Conservation (phyloP, 92 coral and sea anemone species). For the Meandrina meandrites region DNA sequence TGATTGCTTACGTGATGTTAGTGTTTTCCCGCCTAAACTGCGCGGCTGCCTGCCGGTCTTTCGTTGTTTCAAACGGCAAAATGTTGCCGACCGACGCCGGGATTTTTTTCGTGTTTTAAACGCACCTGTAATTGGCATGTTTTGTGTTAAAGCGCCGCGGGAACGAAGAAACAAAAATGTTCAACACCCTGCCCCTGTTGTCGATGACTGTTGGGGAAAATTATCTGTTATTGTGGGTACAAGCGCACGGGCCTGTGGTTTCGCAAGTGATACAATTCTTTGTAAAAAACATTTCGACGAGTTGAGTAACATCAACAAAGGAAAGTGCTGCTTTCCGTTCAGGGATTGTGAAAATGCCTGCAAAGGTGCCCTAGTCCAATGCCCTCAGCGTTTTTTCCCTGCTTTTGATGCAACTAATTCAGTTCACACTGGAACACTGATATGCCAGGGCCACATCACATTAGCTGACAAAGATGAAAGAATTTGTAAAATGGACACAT, state of each 20-base stretch:
- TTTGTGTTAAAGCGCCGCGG: slow-evolving; percentile 12
- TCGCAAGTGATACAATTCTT: background rate
- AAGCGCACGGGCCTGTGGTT: slow-evolving; percentile 15
- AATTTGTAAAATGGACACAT: too few species aligned
- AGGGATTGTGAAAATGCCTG: slow-evolving; percentile 15
- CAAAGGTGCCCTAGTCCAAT: too few species aligned
- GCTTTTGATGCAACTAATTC: too few species aligned
- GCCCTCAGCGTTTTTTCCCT: too few species aligned
- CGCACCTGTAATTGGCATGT: background rate
- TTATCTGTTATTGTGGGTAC: background rate
- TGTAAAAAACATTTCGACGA: slow-evolving; percentile 8
- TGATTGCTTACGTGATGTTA: too few species aligned
- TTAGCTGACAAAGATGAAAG: too few species aligned
- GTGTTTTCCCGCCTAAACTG: too few species aligned
- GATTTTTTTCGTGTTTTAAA: background rate
- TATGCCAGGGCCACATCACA: too few species aligned
- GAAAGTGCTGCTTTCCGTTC: slow-evolving; percentile 28
- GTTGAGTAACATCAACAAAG: background rate
- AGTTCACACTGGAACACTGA: too few species aligned
- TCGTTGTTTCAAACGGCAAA: too few species aligned
- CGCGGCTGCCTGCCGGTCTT: too few species aligned
- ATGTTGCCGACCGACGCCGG: slow-evolving; percentile 4
- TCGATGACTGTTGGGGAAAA: slow-evolving; percentile 22
- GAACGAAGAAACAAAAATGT: background rate
- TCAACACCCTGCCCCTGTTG: background rate